Evolutionary conservation across 2,113 vertebrate genomes (phyloP).

Genomic region (Microtus ochrogaster): DNA sequence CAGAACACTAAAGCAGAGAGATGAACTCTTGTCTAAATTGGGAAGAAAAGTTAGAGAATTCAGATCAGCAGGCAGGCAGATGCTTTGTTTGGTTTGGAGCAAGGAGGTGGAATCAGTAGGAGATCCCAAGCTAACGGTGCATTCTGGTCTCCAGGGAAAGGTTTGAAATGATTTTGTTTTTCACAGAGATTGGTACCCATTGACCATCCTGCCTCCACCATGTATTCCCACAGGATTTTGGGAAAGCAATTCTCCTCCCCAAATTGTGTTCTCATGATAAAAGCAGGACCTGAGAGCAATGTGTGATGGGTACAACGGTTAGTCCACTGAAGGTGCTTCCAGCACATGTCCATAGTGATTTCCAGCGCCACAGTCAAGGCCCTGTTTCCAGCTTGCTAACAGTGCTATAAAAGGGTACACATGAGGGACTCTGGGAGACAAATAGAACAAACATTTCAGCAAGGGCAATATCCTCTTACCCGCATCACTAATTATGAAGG

Average conservation of each 20-base stretch:
- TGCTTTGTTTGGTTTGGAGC: neutral
- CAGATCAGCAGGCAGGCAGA: neutral
- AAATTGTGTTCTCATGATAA: neutral
- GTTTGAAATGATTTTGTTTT: neutral
- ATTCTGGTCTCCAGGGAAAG: neutral
- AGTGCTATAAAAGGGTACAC: neutral
- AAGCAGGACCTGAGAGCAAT: neutral
- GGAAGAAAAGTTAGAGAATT: neutral
- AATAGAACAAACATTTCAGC: neutral
- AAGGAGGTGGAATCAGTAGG: neutral
- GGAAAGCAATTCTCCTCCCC: neutral
- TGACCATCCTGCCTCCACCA: neutral
- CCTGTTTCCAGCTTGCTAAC: neutral
- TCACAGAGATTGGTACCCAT: fast-evolving
- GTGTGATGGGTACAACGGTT: neutral
- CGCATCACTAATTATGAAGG: neutral
- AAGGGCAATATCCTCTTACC: no score
- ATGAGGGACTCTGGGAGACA: neutral
- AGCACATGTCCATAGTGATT: neutral
- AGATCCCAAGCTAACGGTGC: neutral
- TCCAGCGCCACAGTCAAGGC: neutral
- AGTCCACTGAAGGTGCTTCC: neutral
- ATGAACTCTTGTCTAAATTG: neutral
- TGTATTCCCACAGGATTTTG: neutral
- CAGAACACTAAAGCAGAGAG: fast-evolving